Percentiles rank a stretch among this genome's conserved stretches.
phyloP scores from a whole-genome alignment of 2,113 vertebrate genomes.

The Petrocephalus zakoni region DNA sequence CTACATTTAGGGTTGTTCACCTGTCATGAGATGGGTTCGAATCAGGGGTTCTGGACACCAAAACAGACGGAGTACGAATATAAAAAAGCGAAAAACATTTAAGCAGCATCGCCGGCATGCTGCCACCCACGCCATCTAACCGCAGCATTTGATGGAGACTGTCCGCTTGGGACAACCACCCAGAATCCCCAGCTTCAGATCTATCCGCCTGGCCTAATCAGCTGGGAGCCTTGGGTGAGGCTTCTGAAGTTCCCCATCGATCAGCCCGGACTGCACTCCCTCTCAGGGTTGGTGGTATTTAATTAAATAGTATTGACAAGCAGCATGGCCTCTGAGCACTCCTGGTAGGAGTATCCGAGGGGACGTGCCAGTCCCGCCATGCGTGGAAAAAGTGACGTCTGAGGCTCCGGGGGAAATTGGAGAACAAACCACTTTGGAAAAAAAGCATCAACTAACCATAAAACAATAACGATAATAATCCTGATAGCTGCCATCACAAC shows the following conservation, averaged over 20 bases:
- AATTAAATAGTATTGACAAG: conserved; percentile 16
- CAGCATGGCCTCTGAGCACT: neutral
- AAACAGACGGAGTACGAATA: neutral
- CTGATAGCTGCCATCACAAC: neutral
- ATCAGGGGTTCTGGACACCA: neutral
- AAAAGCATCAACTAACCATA: neutral
- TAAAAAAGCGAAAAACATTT: neutral
- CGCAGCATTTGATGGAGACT: neutral
- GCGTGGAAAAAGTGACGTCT: neutral
- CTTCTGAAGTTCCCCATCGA: neutral
- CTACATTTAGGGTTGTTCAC: neutral
- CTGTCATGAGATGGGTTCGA: neutral
- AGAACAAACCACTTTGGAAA: neutral
- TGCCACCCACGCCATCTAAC: neutral
- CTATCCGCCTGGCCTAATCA: neutral
- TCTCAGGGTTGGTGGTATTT: neutral
- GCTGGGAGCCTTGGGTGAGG: neutral
- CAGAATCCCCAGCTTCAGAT: neutral
- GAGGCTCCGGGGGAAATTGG: neutral
- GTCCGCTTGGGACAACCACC: neutral
- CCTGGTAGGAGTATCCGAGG: neutral
- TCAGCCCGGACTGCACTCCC: neutral
- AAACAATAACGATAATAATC: neutral
- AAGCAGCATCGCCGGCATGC: neutral
- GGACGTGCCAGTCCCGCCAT: neutral